phyloP scores from a whole-genome alignment of 2,797 vertebrate genomes.

The Prunella strophiata region DNA sequence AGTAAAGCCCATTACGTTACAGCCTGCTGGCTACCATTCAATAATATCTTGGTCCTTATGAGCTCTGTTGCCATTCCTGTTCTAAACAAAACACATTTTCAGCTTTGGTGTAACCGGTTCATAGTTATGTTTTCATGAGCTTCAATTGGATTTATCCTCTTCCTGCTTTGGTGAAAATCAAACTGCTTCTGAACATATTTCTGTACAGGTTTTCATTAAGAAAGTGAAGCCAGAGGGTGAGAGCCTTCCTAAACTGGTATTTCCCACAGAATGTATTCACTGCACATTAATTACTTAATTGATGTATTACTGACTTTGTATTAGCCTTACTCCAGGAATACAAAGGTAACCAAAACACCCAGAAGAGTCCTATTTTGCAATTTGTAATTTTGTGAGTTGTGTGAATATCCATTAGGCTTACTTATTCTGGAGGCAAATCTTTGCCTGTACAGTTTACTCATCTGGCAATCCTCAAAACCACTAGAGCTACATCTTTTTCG shows the following conservation, averaged over 20 bases:
- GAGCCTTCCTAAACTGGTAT: not conserved
- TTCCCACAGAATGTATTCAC: not conserved
- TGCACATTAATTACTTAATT: not conserved
- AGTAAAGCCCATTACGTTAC: not conserved
- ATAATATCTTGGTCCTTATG: not conserved
- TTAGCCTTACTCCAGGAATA: not conserved
- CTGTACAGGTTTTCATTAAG: not conserved
- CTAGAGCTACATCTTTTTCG: not conserved
- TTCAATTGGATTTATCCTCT: not conserved
- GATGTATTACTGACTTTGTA: not conserved
- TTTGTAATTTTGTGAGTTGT: not conserved
- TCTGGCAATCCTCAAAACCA: not conserved
- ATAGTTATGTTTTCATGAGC: not conserved
- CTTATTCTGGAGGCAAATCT: not conserved
- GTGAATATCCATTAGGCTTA: not conserved
- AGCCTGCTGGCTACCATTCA: conserved; percentile 18
- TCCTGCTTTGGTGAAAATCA: not conserved
- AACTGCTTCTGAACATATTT: not conserved
- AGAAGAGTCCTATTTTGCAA: not conserved
- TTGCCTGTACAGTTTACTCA: not conserved
- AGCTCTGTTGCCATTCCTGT: not conserved
- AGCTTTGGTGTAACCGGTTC: not conserved
- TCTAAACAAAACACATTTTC: conserved; percentile 1
- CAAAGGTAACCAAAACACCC: not conserved
- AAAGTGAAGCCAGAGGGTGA: not conserved